Evolutionary conservation across 2,888 invertebrate species (phyloP).

Genomic region (Drosophila engyochracea): DNA sequence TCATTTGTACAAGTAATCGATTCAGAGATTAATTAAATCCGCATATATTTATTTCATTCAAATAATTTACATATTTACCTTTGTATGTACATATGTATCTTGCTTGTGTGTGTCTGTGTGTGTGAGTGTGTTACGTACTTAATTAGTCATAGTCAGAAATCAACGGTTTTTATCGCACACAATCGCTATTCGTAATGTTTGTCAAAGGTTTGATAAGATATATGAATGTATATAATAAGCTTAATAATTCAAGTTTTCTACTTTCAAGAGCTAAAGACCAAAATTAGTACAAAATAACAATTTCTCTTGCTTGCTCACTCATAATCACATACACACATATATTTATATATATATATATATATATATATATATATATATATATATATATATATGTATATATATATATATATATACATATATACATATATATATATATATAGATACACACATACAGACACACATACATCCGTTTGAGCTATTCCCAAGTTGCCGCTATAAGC

Average conservation of each 20-base stretch:
- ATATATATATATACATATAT: too few relatives aligned
- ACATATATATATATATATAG: too few relatives aligned
- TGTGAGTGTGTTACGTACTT: neutral
- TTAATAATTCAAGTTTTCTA: constrained; percentile 32
- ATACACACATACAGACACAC: neutral
- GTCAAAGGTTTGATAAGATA: constrained; percentile 43
- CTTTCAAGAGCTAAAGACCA: constrained; percentile 35
- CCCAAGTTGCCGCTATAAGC: constrained; percentile 32
- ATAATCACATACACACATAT: neutral
- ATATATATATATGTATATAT: too few relatives aligned
- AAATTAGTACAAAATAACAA: constrained; percentile 36
- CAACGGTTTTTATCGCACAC: constrained; percentile 26
- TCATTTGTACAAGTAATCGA: constrained; percentile 3
- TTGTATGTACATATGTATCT: too few relatives aligned
- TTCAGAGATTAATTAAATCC: neutral
- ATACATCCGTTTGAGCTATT: constrained; percentile 41
- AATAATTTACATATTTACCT: neutral
- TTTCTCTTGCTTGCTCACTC: constrained; percentile 7
- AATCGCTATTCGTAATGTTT: constrained; percentile 21
- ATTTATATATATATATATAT: too few relatives aligned
- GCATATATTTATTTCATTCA: neutral
- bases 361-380: too few relatives aligned
- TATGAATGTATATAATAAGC: constrained; percentile 13
- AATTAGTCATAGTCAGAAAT: constrained; percentile 18
- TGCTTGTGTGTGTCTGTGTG: neutral